These are phyloP conservation scores for Danio aesculapii DNA, from an alignment of 2,797 vertebrate genomes.

Conservation along the genomic window DNA sequence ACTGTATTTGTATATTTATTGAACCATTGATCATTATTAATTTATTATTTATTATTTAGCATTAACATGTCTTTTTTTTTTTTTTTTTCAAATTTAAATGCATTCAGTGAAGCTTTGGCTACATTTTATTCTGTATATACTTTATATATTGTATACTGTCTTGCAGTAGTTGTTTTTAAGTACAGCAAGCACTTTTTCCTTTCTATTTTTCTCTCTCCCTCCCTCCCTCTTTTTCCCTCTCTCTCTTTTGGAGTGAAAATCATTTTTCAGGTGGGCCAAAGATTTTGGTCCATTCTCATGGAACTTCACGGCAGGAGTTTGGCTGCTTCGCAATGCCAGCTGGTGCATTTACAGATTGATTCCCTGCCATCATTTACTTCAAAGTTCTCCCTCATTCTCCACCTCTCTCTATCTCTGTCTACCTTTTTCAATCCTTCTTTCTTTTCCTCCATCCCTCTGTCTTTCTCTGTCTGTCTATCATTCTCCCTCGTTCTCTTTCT, in stretches of 20 bases:
- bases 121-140: too few species aligned
- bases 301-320: constrained; percentile 55
- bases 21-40: too few species aligned
- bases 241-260: not conserved
- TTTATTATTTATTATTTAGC: too few species aligned
- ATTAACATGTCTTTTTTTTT: too few species aligned
- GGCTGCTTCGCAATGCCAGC: constrained; percentile 64
- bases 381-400: constrained; percentile 42
- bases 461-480: constrained; percentile 54
- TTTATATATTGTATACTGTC: too few species aligned
- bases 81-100: too few species aligned
- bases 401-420: not conserved
- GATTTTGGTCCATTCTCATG: not conserved
- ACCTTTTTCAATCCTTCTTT: constrained; percentile 3
- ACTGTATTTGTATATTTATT: too few species aligned
- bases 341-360: constrained; percentile 72
- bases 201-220: not conserved
- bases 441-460: not conserved
- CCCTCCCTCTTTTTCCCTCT: not conserved
- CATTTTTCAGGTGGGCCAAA: constrained; percentile 14
- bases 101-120: too few species aligned
- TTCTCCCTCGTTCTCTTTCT: constrained; percentile 40
- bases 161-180: too few species aligned
- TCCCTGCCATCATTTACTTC: constrained; percentile 64
- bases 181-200: too few species aligned